These are phyloP conservation scores for Alcedo quadribrachys DNA, from an alignment of 2,797 vertebrate genomes.

Conservation along the genomic window DNA sequence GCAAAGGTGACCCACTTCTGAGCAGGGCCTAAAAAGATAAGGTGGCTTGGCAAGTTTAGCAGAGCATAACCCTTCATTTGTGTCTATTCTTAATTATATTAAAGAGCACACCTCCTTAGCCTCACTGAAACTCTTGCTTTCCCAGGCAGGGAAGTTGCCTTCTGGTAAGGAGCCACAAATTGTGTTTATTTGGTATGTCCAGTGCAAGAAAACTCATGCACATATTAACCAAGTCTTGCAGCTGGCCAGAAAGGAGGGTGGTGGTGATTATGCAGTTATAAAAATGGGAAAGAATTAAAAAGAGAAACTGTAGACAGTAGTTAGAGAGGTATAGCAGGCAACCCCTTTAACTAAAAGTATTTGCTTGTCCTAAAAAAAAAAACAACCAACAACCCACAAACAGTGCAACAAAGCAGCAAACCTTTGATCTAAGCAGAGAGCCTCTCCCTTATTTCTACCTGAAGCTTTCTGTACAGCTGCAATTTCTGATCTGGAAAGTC, in stretches of 20 bases:
- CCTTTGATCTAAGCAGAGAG: neutral
- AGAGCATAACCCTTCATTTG: neutral
- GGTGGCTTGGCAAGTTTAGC: slow-evolving; percentile 4
- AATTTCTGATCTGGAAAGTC: neutral
- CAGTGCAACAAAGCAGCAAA: neutral
- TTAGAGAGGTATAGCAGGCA: neutral
- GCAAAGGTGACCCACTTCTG: neutral
- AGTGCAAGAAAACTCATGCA: neutral
- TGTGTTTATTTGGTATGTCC: neutral
- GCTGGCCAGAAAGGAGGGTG: neutral
- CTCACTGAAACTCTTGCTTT: neutral
- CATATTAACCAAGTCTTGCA: neutral
- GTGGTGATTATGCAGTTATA: neutral
- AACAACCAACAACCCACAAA: neutral
- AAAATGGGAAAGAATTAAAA: neutral
- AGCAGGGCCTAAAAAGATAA: neutral
- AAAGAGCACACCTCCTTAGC: neutral
- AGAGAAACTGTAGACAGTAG: neutral
- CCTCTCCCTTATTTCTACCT: neutral
- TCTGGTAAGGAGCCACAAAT: neutral
- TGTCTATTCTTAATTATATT: neutral
- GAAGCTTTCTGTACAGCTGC: neutral
- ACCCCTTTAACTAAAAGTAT: neutral
- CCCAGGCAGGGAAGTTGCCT: neutral
- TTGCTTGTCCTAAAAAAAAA: neutral